Base-by-base conservation (phyloP, 1,140 invertebrate genomes). In the Saccostrea cuccullata region DNA sequence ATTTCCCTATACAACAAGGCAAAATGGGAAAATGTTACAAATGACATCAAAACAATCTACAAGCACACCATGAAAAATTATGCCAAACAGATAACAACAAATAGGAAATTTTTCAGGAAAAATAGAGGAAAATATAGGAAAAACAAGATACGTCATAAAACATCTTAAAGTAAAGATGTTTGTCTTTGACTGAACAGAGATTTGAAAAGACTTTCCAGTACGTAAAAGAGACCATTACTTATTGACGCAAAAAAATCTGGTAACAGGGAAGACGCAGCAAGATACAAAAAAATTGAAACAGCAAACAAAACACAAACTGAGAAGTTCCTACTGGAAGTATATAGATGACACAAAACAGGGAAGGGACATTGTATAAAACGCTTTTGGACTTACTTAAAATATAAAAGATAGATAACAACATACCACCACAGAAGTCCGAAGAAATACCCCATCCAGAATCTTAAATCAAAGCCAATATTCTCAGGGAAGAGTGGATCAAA, bases 1-100 rank as follows among this genome's bases (percentile, higher is more conserved):
- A 89, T 86, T 13, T 83, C 84, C 55, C 70, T 87, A 4, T 89
- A 89, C 40, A 86, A 60, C 17, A 89, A 89, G 15, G 89, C 89
- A 30, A 82, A 87, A 60, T 89, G 89, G 89, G 86, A 87, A 60
- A 84, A 56, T 36, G 12, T 86, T 36, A 23, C 20, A 17, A 82
- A 58, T 26, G 70, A 87, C 36, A 0, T 86, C 6, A 77, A 82
- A 5, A 11, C 11, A n/a, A 87, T 23, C 26, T 15, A 64, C 47
- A 20, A 67, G 20, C 11, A 77, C 23, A 26, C 64, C 15, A 67
- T 82, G 26, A 26, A 58, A 58, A 58, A 6, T n/a, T 3, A n/a
- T 17, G 86, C 26, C 82, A n/a, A 20, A 56, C 58, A 23, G 56
- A 23, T 30, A 56, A 88, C 5, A 4, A 56, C 8, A 8, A 77